These are phyloP conservation scores for Aphelinus certus DNA, from an alignment of 1,140 invertebrate species.

Conservation along the genomic window DNA sequence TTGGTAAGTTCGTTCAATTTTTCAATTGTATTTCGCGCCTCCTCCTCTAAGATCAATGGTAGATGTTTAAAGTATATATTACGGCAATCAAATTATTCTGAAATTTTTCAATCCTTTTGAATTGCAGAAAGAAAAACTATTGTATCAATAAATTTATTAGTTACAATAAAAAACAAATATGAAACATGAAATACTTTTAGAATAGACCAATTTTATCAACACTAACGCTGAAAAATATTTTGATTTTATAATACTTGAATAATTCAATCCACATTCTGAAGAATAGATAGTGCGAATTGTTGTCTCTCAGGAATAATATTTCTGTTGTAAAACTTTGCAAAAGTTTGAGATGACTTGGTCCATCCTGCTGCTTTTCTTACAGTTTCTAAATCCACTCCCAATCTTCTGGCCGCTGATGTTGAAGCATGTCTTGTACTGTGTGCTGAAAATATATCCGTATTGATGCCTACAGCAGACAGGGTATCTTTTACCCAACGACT, in stretches of 20 bases:
- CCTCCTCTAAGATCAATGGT: too few relatives aligned
- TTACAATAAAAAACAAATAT: too few relatives aligned
- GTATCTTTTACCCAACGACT: not conserved
- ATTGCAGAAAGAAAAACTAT: not conserved
- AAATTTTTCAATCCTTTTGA: not conserved
- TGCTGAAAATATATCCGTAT: conserved; percentile 1
- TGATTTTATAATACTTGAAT: too few relatives aligned
- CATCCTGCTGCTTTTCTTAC: not conserved
- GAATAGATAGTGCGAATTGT: not conserved
- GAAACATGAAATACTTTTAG: too few relatives aligned
- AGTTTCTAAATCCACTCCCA: not conserved
- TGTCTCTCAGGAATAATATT: not conserved
- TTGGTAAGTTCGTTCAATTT: too few relatives aligned
- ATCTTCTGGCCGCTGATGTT: not conserved
- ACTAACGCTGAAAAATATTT: too few relatives aligned
- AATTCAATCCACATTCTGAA: not conserved
- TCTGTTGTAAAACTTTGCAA: not conserved
- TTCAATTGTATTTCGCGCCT: too few relatives aligned
- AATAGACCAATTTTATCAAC: too few relatives aligned
- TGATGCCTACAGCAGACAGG: not conserved
- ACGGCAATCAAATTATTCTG: not conserved
- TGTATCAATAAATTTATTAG: conserved; percentile 11
- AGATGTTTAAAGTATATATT: conserved; percentile 2
- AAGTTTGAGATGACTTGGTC: not conserved
- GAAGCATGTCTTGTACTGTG: conserved; percentile 7